phyloP scores from a whole-genome alignment of 1,140 invertebrate genomes.

The Elysia chlorotica region DNA sequence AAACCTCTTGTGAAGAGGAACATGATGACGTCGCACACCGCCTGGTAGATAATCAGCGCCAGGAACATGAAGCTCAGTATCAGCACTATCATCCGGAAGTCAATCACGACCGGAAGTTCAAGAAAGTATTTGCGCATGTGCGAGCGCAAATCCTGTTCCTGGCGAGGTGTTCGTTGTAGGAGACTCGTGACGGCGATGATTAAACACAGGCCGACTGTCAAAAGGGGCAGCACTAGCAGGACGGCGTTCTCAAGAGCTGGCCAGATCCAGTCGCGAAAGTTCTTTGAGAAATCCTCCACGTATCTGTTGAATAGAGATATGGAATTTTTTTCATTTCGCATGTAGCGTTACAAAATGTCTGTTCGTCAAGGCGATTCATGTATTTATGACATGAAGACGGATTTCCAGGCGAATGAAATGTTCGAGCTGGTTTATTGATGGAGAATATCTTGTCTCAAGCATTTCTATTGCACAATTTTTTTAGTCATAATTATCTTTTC shows the following conservation, averaged over 20 bases:
- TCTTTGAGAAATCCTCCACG: slow-evolving; percentile 39
- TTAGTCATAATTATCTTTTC: too few relatives aligned
- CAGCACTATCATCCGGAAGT: slow-evolving; percentile 36
- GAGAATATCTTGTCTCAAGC: too few relatives aligned
- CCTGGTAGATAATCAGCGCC: slow-evolving; percentile 19
- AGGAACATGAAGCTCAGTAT: slow-evolving; percentile 34
- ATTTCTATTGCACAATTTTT: too few relatives aligned
- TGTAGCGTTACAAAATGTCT: too few relatives aligned
- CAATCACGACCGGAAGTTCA: slow-evolving; percentile 40
- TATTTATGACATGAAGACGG: too few relatives aligned
- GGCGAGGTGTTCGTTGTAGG: background rate
- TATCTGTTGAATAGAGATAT: too few relatives aligned
- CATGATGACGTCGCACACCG: slow-evolving; percentile 20
- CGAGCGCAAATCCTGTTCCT: slow-evolving; percentile 19
- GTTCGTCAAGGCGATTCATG: too few relatives aligned
- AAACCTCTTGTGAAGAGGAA: slow-evolving; percentile 12
- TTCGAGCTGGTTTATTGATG: too few relatives aligned
- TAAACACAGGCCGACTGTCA: slow-evolving; percentile 33
- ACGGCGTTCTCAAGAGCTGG: slow-evolving; percentile 45
- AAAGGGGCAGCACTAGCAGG: slow-evolving; percentile 40
- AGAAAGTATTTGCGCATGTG: slow-evolving; percentile 49
- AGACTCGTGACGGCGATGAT: slow-evolving; percentile 21
- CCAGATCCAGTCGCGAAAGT: slow-evolving; percentile 45
- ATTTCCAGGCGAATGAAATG: too few relatives aligned
- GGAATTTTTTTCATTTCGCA: too few relatives aligned